Evolutionary conservation across 2,888 invertebrate species (phyloP).

Genomic region (Drosophila mimica): DNA sequence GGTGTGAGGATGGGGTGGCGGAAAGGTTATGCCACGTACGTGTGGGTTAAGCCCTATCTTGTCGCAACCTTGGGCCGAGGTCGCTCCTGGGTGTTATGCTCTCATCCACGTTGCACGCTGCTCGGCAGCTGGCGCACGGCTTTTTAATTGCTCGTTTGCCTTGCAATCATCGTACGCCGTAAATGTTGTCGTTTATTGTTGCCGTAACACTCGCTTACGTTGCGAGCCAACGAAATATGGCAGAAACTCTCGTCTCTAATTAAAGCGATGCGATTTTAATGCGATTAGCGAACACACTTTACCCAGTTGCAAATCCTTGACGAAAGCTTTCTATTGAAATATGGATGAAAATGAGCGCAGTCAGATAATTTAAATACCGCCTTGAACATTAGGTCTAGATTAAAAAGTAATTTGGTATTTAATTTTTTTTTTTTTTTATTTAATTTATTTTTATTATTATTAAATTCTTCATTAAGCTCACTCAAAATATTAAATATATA

Average conservation of each 20-base stretch:
- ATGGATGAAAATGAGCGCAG: neutral
- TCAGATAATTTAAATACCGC: neutral
- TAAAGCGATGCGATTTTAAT: constrained; percentile 74
- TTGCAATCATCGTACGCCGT: constrained; percentile 75
- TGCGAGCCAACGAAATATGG: constrained; percentile 57
- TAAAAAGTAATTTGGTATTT: neutral
- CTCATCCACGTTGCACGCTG: constrained; percentile 5
- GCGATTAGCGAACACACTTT: constrained; percentile 46
- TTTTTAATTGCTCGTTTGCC: constrained; percentile 78
- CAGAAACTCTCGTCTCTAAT: constrained; percentile 59
- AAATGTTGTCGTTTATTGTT: constrained; percentile 77
- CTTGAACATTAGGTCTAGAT: neutral
- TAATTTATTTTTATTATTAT: too few species aligned
- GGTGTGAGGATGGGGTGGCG: constrained; percentile 1
- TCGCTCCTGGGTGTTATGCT: constrained; percentile 18
- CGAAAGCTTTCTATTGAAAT: constrained; percentile 19
- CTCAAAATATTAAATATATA: too few species aligned
- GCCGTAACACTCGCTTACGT: constrained; percentile 49
- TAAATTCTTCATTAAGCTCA: neutral
- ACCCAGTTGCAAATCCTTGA: constrained; percentile 22
- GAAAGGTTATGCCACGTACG: constrained; percentile 56
- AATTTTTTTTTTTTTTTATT: neutral
- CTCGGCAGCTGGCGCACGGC: constrained; percentile 64
- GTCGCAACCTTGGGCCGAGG: constrained; percentile 44
- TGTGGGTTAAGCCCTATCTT: constrained; percentile 47